Evolutionary conservation across 1,140 invertebrate genomes (phyloP), one percentile per base, ranked within the genome.

Genomic region (Drosophila novamexicana): DNA sequence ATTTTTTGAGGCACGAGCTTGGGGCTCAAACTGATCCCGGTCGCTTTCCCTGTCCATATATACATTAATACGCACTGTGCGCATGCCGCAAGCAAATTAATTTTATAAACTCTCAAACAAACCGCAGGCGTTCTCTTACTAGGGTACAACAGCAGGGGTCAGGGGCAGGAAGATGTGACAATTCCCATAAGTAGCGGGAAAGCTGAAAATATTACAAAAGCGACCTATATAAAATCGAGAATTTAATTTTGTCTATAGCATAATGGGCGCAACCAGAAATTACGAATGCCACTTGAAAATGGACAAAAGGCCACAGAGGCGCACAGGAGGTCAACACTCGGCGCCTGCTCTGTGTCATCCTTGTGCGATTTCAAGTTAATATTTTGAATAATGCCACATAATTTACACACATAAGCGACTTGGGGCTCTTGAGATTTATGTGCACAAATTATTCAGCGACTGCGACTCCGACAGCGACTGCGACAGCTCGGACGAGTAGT

Each of bases 381-480:
- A 86, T 76, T 82, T 88, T 86, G 65, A 86, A 77, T 82, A 79
- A 86, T 86, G 75, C 64, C 61, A 67, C 79, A 88, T 88, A 81
- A 85, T 86, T 88, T 82, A 50, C 52, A 47, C 62, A 65, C 74
- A 77, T 86, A 86, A 86, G 71, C 81, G 76, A 79, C 75, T 73
- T 68, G 50, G 36, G 49, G 44, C 45, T 32, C 18, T 36, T 50
- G 42, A 67, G 76, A 86, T 86, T 88, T 82, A 86, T 86, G 67
- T 44, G 47, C 29, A 39, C 7, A 77, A 52, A 83, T 84, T 70
- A 53, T 62, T 82, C 70, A 82, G 42, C 50, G 32, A 50, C 57
- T 61, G 37, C 49, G 37, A 16, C 61, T 8, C n/a, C 42, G 57
- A 74, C 65, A 72, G 32, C 42, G 52, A n/a, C 22, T 39, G 1